Percentiles rank a stretch among this genome's conserved stretches.
These are phyloP conservation scores for Carcinoscorpius rotundicauda DNA, from an alignment of 1,140 invertebrate genomes.

Conservation along the genomic window DNA sequence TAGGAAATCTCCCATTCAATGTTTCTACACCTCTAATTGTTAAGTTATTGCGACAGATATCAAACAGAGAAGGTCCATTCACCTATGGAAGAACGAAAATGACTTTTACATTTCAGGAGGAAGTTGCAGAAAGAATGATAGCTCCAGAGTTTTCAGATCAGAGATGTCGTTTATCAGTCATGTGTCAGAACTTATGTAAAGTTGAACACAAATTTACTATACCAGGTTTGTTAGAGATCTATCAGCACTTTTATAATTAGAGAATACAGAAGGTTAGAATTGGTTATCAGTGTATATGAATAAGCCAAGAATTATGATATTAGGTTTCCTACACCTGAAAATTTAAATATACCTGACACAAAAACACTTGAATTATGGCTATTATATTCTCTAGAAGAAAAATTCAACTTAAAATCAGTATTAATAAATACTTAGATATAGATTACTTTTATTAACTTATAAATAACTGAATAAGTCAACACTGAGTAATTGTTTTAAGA, in stretches of 20 bases:
- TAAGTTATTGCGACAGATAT: slow-evolving; percentile 70
- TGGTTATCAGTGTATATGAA: neutral
- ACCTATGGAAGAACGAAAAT: slow-evolving; percentile 65
- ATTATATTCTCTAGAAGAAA: too few species aligned
- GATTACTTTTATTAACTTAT: too few species aligned
- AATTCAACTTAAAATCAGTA: too few species aligned
- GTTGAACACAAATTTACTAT: slow-evolving; percentile 76
- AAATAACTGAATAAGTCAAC: too few species aligned
- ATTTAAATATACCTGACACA: slow-evolving; percentile 11
- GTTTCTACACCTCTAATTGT: slow-evolving; percentile 88
- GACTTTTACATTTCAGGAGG: slow-evolving; percentile 93
- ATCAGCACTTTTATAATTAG: slow-evolving; percentile 1
- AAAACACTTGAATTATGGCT: neutral
- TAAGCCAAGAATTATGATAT: neutral
- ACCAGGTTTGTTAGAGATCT: slow-evolving; percentile 43
- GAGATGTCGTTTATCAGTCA: slow-evolving; percentile 78
- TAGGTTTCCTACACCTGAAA: slow-evolving; percentile 4
- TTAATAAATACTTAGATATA: too few species aligned
- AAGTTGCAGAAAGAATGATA: slow-evolving; percentile 63
- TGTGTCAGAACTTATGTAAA: slow-evolving; percentile 85
- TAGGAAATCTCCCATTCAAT: slow-evolving; percentile 97
- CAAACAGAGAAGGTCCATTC: slow-evolving; percentile 62
- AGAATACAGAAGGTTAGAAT: neutral
- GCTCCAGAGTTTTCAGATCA: slow-evolving; percentile 48
- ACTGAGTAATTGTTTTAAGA: too few species aligned